Base-by-base conservation (phyloP, 2,797 vertebrate species). In the Neosalanx taihuensis region DNA sequence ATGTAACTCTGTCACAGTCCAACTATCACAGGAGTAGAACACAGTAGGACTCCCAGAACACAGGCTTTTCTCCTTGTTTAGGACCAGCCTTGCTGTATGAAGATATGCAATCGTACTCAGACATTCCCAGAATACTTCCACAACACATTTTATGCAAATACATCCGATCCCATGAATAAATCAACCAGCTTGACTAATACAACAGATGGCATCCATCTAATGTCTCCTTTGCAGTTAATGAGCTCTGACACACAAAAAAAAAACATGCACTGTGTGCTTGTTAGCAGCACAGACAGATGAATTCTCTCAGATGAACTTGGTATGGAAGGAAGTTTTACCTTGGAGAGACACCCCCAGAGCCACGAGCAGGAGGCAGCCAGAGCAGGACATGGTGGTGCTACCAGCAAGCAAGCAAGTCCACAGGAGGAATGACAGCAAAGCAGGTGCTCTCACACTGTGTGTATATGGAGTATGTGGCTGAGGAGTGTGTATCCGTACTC, bases 301-400 rank as follows among this genome's bases (percentile, higher is more conserved):
- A 1, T 35, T 13, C 68, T 61, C 33, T 64, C 49, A 67, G 18
- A 73, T 35, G 46, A 77, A 33, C 69, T 58, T 30, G 69, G 5
- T 20, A 69, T 60, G 35, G 67, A 77, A 78, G 10, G 76, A 76
- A 85, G 78, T 73, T 84, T 89, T 89, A 93, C 92, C 93, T 90
- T 80, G 77, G 15, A 92, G 72, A 60, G 84, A 78, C 51, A 85
- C 79, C 57, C 85, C 80, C 61, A 92, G 69, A 76, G 70, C 82
- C 18, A 89, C 79, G 81, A 81, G 80, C 83, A 90, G 67, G 70
- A 90, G 68, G 87, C 89, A 91, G 67, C 78, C 70, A 70, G 56
- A 77, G 71, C 79, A 77, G 68, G 79, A 73, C 92, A 92, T 93
- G 80, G 78, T 85, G 80, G 75, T 69, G 53, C 72, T 3, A 72